Conservation (phyloP, 2,797 vertebrate genomes). For the Glyptemys insculpta region DNA sequence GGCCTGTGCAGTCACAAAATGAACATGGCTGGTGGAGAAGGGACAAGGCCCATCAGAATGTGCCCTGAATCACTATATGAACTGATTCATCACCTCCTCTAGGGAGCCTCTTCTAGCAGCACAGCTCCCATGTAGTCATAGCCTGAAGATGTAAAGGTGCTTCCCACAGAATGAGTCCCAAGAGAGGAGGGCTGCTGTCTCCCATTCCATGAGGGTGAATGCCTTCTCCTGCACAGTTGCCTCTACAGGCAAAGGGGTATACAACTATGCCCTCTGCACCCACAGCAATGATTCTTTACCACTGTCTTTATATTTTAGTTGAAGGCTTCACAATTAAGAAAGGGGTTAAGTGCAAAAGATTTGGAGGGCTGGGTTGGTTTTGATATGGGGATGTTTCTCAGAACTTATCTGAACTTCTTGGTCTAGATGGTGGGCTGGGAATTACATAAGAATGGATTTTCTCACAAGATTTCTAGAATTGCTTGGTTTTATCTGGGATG, state of each 20-base stretch:
- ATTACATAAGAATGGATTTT: conserved; percentile 55
- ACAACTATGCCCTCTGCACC: not conserved
- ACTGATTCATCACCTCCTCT: not conserved
- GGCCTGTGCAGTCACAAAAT: not conserved
- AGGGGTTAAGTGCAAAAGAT: conserved; percentile 27
- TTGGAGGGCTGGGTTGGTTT: conserved; percentile 19
- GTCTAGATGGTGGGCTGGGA: conserved; percentile 52
- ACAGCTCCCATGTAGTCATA: conserved; percentile 52
- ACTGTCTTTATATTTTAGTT: not conserved
- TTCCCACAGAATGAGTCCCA: conserved; percentile 57
- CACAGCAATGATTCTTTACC: not conserved
- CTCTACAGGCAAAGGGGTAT: not conserved
- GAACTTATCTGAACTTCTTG: conserved; percentile 37
- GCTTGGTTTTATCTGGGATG: conserved; percentile 44
- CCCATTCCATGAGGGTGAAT: not conserved
- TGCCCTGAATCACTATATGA: not conserved
- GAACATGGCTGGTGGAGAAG: conserved; percentile 31
- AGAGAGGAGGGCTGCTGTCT: conserved; percentile 12
- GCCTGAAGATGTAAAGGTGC: conserved; percentile 55
- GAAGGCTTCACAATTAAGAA: conserved; percentile 44
- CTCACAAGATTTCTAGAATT: conserved; percentile 40
- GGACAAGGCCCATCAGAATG: conserved; percentile 47
- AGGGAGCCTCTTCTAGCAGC: not conserved
- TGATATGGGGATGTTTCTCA: conserved; percentile 46
- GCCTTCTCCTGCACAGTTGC: conserved; percentile 22